These are phyloP conservation scores for Remorina albescens DNA, from an alignment of 2,797 vertebrate genomes.

Conservation along the genomic window DNA sequence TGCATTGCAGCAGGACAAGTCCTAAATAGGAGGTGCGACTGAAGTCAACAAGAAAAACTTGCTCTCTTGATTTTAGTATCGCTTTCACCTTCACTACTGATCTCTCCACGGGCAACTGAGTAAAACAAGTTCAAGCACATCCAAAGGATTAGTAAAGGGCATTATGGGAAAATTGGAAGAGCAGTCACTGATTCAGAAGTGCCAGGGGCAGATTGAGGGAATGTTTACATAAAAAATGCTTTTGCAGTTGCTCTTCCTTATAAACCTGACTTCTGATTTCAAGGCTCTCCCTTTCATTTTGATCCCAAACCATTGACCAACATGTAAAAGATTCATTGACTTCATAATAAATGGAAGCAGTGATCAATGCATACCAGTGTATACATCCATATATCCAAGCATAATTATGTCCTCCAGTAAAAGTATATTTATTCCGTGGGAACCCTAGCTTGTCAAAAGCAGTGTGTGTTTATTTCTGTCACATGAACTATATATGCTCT, in stretches of 20 bases:
- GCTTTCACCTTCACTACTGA: slow-evolving; percentile 4
- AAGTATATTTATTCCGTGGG: slow-evolving; percentile 41
- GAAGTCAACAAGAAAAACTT: slow-evolving; percentile 27
- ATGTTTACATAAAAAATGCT: background rate
- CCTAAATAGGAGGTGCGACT: background rate
- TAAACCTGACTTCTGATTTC: slow-evolving; percentile 3
- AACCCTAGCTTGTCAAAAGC: slow-evolving; percentile 30
- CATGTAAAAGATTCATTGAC: slow-evolving; percentile 12
- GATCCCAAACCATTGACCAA: background rate
- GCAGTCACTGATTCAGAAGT: slow-evolving; percentile 7
- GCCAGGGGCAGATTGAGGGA: background rate
- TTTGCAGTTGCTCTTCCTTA: background rate
- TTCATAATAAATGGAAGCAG: background rate
- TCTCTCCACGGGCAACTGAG: background rate
- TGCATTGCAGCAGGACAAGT: background rate
- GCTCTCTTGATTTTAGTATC: slow-evolving; percentile 11
- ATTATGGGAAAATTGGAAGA: slow-evolving; percentile 27
- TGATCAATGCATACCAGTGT: slow-evolving; percentile 23
- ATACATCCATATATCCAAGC: slow-evolving; percentile 33
- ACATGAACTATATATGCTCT: slow-evolving; percentile 37
- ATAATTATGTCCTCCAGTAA: slow-evolving; percentile 32
- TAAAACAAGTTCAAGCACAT: slow-evolving; percentile 36
- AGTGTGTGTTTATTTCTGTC: slow-evolving; percentile 47
- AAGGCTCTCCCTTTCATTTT: slow-evolving; percentile 9
- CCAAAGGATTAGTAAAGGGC: slow-evolving; percentile 3